Evolutionary conservation across 1,140 invertebrate genomes (phyloP), one percentile per base, ranked within the genome.

Genomic region (Drosophila leontia): DNA sequence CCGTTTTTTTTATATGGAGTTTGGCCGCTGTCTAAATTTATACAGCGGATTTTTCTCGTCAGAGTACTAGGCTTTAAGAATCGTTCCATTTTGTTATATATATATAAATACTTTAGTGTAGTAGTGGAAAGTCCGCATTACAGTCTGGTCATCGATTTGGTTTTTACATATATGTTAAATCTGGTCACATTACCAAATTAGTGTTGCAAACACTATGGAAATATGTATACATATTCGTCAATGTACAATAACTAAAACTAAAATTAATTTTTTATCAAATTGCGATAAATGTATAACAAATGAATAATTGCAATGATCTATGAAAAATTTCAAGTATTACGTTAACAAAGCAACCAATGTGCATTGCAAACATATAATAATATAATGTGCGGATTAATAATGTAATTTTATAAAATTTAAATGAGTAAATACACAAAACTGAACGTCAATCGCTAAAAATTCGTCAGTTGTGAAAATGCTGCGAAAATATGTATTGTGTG

Each of bases 331-430:
- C 4, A 37, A 55, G 19, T 32, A 51, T 32, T 32, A 17, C n/a
- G 26, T 37, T 55, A 55, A 37, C 23, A 23, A 9, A 13, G 9
- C 13, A 9, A 15, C 3, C 13, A 8, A 15, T 23, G 34, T 15
- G 34, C 51, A 37, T 35, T 17, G 17, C 19, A 44, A 19, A 19
- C 17, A 35, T 9, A 19, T 17, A 23, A 23, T 2, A 23, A 23
- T 23, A 23, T 23, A 23, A 23, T 55, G 17, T 23, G 29, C 8
- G 13, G 23, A 57, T 15, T 32, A 12, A 63, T 11, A 41, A 59
- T 58, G 61, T 58, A 41, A 58, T 41, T 62, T 11, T 57, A 37
- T 58, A 39, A 57, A 62, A 57, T 57, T 50, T 15, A 12, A 19
- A 29, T 13, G 12, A 39, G 39, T 34, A 64, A 13, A 3, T 61